Evolutionary conservation across 2,797 vertebrate genomes (phyloP).

Genomic region (Pelochelys cantorii): DNA sequence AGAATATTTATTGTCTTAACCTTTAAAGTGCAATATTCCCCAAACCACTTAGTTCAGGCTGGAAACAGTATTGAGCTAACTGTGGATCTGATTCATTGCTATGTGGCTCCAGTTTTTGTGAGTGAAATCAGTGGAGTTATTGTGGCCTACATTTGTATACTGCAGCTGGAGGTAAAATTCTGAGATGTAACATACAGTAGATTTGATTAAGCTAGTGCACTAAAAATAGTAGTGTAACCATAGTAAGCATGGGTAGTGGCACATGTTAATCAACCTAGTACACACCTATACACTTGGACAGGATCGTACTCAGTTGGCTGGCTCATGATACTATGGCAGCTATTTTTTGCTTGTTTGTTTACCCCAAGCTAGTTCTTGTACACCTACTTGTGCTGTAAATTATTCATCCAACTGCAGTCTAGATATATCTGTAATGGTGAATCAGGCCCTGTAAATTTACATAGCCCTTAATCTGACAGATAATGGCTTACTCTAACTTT

Average conservation of each 20-base stretch:
- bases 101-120: neutral
- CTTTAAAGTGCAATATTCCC: neutral
- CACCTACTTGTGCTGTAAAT: neutral
- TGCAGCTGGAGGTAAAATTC: neutral
- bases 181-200: neutral
- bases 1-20: neutral
- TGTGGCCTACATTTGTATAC: neutral
- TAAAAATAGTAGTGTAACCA: neutral
- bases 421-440: neutral
- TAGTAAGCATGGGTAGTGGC: neutral
- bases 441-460: neutral
- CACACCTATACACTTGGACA: neutral
- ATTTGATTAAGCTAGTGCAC: neutral
- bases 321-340: neutral
- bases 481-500: neutral
- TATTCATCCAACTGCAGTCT: neutral
- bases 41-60: neutral
- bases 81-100: too few species aligned
- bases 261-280: neutral
- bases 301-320: neutral
- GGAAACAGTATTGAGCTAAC: neutral
- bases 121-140: neutral
- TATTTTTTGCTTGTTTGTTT: neutral
- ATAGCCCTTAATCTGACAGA: neutral
- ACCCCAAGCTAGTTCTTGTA: neutral